Conservation (phyloP, 1,140 invertebrate genomes). For the Aphidius ervi region DNA sequence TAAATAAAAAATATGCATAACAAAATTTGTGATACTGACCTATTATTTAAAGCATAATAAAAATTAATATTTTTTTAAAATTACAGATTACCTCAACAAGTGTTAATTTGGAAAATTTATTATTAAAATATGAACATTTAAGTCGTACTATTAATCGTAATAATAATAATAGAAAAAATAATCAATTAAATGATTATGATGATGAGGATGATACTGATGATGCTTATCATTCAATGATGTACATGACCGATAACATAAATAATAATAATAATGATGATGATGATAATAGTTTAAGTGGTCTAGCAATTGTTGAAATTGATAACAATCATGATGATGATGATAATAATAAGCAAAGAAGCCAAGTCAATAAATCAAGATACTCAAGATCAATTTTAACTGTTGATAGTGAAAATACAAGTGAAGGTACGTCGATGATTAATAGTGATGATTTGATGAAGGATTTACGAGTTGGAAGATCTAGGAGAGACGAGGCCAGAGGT, state of each 20-base stretch:
- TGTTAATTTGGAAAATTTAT: conserved; percentile 29
- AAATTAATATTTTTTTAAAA: conserved; percentile 12
- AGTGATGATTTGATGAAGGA: conserved; percentile 23
- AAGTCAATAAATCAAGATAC: conserved; percentile 16
- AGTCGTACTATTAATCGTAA: conserved; percentile 29
- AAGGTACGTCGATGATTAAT: conserved; percentile 21
- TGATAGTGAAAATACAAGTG: conserved; percentile 25
- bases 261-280: not conserved
- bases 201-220: too few species aligned
- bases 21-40: not conserved
- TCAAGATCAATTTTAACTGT: conserved; percentile 20
- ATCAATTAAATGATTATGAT: not conserved
- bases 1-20: not conserved
- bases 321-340: not conserved
- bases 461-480: conserved; percentile 30
- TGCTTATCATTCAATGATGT: too few species aligned
- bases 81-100: conserved; percentile 36
- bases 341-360: not conserved
- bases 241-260: too few species aligned
- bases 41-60: not conserved
- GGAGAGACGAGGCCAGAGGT: conserved; percentile 42
- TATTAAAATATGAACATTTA: conserved; percentile 33
- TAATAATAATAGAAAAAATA: not conserved
- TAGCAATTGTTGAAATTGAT: too few species aligned
- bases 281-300: not conserved